Conservation (phyloP, 2,113 vertebrate genomes). For the Microcebus lehilahytsara region DNA sequence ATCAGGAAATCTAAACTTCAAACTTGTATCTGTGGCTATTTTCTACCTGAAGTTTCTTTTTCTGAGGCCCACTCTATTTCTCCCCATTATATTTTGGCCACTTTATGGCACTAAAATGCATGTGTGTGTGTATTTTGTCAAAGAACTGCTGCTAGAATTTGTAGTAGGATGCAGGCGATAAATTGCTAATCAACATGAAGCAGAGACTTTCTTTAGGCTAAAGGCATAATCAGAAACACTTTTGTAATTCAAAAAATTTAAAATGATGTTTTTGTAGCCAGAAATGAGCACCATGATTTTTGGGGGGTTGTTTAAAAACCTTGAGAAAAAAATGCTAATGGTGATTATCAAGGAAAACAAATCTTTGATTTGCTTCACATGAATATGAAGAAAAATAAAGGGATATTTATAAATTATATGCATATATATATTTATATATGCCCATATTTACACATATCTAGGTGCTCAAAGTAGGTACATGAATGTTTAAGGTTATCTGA, state of each 20-base stretch:
- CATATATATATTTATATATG: neutral
- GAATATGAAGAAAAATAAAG: neutral
- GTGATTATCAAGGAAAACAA: neutral
- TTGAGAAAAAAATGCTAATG: neutral
- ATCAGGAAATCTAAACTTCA: neutral
- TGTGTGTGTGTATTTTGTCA: neutral
- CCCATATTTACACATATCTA: neutral
- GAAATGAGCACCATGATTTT: neutral
- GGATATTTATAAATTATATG: neutral
- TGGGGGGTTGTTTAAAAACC: neutral
- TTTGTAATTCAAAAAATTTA: conserved; percentile 26
- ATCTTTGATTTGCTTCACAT: conserved; percentile 12
- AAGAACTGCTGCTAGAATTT: neutral
- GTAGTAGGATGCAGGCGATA: neutral
- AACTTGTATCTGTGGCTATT: neutral
- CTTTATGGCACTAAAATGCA: neutral
- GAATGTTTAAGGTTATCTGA: neutral
- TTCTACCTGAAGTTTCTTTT: neutral
- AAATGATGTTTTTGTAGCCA: neutral
- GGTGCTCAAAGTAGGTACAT: neutral
- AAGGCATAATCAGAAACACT: neutral
- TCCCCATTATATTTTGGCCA: neutral
- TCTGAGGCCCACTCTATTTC: neutral
- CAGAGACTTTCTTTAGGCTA: neutral
- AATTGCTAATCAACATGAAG: neutral